phyloP scores from a whole-genome alignment of 2,113 vertebrate species.

The Eulemur macaco region DNA sequence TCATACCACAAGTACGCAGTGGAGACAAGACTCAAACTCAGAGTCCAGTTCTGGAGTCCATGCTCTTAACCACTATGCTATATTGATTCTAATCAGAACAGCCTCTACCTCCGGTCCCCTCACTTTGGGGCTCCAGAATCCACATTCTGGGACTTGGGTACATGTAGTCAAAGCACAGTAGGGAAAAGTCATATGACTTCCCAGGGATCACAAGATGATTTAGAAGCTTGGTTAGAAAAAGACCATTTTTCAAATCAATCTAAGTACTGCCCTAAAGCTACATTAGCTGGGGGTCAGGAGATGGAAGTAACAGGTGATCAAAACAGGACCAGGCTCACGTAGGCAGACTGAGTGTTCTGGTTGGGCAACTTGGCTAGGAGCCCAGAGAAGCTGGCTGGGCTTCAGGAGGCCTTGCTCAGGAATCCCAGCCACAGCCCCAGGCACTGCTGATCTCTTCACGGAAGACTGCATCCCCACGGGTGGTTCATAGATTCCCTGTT shows the following conservation, averaged over 20 bases:
- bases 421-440: neutral
- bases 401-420: neutral
- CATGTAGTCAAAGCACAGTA: neutral
- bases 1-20: neutral
- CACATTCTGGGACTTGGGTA: neutral
- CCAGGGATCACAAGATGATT: slow-evolving; percentile 5
- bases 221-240: slow-evolving; percentile 31
- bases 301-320: neutral
- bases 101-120: neutral
- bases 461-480: neutral
- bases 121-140: neutral
- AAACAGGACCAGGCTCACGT: neutral
- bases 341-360: neutral
- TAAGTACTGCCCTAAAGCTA: slow-evolving; percentile 10
- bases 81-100: neutral
- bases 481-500: neutral
- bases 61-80: neutral
- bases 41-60: neutral
- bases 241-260: slow-evolving; percentile 12
- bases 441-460: neutral
- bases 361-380: neutral
- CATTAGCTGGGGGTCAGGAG: neutral
- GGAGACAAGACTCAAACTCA: neutral
- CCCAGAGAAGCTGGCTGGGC: neutral
- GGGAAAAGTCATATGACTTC: neutral